Conservation (phyloP, 2,888 invertebrate genomes). For the Selenia dentaria region DNA sequence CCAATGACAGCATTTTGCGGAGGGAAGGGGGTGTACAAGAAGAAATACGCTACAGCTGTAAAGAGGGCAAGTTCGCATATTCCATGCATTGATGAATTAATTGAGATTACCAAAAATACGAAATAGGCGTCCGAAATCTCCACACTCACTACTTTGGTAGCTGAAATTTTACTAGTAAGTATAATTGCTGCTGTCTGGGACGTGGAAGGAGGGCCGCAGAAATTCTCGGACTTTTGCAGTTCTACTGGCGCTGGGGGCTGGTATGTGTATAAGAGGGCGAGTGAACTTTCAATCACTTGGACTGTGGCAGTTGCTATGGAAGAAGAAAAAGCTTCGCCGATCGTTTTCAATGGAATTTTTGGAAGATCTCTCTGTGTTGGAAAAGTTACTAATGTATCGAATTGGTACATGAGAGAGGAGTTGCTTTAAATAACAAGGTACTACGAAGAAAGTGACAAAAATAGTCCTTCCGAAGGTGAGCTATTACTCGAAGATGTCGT, state of each 20-base stretch:
- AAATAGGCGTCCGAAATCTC: slow-evolving; percentile 28
- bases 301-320: background rate
- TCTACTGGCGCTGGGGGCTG: background rate
- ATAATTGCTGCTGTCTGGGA: background rate
- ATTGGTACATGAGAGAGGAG: background rate
- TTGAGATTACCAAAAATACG: slow-evolving; percentile 30
- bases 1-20: slow-evolving; percentile 39
- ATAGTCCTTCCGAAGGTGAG: background rate
- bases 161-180: slow-evolving; percentile 35
- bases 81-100: slow-evolving; percentile 36
- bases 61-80: slow-evolving; percentile 38
- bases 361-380: background rate
- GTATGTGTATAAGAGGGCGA: background rate
- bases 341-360: background rate
- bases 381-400: background rate
- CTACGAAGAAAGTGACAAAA: background rate
- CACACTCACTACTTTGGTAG: slow-evolving; percentile 24
- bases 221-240: background rate
- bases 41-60: slow-evolving; percentile 35
- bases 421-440: background rate
- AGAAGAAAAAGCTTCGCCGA: slow-evolving; percentile 1
- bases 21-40: slow-evolving; percentile 26
- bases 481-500: background rate
- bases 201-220: background rate
- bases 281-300: background rate